Evolutionary conservation across 2,888 invertebrate species (phyloP), one percentile per base, ranked within the genome.

Genomic region (Charanyca ferruginea): DNA sequence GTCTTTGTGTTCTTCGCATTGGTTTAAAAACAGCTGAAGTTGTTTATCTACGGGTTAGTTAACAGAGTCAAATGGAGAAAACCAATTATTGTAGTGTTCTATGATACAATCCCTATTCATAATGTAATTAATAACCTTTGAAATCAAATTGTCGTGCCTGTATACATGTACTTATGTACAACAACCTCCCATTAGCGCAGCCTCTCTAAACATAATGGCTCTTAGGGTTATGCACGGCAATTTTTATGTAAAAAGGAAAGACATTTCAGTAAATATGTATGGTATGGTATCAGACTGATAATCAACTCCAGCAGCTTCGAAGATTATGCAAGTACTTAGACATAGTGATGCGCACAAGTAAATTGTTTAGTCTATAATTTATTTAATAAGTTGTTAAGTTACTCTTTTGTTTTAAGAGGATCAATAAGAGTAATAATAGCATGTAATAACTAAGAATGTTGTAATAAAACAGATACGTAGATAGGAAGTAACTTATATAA

Each of bases 151-250:
- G 51, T 54, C 45, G 38, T 60, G 60, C 45, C 48, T 58, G n/a
- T n/a, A n/a, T n/a, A 61, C 18, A 54, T 41, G 51, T n/a, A n/a
- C n/a, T n/a, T n/a, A 63, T 62, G 13, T 35, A 49, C 41, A 58
- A n/a, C 38, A 54, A 74, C 58, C 72, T 66, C 62, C 57, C 13
- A 51, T 47, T 53, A 9, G 44, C 54, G 60, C 18, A 51, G 61
- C 35, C 41, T 72, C 66, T 76, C 55, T 52, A 22, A 59, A 45
- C 41, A n/a, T 59, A 59, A 55, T 55, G 13, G 58, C 22, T 51
- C 25, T 35, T 38, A 66, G 66, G 51, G 49, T 66, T 59, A 51
- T 59, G 66, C 41, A 52, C 44, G 38, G 51, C 41, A 55, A 44
- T 65, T 41, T 32, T 55, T 35, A 41, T 5, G 47, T 32, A 48